Conservation (phyloP, 2,888 invertebrate species). For the Calameuta filiformis region DNA sequence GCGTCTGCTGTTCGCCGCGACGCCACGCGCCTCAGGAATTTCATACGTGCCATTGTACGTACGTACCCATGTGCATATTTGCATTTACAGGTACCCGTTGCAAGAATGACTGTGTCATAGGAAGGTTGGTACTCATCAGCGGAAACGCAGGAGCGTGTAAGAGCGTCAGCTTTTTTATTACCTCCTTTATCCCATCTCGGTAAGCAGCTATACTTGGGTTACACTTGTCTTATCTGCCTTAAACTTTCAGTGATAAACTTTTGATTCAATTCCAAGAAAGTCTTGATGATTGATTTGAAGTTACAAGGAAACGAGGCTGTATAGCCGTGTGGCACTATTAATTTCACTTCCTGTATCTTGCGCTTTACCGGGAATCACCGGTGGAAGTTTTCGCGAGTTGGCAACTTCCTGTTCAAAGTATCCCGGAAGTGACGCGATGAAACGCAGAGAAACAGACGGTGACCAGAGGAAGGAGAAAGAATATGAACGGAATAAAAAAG, state of each 20-base stretch:
- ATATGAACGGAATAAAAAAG: background rate
- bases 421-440: too few species aligned
- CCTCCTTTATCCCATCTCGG: background rate
- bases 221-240: background rate
- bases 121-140: background rate
- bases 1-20: constrained; percentile 18
- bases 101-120: background rate
- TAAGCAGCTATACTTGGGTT: background rate
- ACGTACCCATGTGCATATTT: background rate
- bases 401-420: too few species aligned
- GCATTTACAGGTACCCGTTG: background rate
- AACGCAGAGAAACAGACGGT: too few species aligned
- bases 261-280: constrained; percentile 36
- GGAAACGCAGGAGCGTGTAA: background rate
- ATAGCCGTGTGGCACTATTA: constrained; percentile 32
- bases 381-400: too few species aligned
- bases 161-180: background rate
- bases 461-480: background rate
- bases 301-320: constrained; percentile 21
- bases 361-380: too few species aligned
- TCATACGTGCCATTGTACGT: constrained; percentile 9
- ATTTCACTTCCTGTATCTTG: constrained; percentile 28
- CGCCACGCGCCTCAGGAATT: constrained; percentile 39
- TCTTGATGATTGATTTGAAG: constrained; percentile 37
- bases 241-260: constrained; percentile 37